Base-by-base conservation (phyloP, 2,888 invertebrate genomes). In the Clostera curtula region DNA sequence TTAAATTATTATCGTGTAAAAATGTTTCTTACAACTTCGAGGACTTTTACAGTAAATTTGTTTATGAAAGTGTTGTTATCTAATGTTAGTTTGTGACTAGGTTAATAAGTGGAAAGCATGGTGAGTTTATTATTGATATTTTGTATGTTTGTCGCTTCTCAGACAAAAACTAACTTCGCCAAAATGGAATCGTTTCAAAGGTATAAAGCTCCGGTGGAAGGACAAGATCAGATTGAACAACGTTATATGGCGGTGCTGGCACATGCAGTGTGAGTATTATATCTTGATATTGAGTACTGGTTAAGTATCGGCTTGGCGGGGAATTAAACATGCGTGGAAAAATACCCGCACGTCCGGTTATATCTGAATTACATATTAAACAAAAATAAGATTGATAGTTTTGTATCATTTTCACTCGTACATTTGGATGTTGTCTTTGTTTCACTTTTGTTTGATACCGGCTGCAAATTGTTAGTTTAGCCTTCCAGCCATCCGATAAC, bases 221-320 rank as follows among this genome's bases (percentile, higher is more conserved):
- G 98, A 99, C 87, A 97, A 99, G 85, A 98, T 99, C 63, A 90
- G 99, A 51, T 86, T 99, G 57, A 99, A 99, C 89, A 99, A 99
- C 83, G 97, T 99, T 52, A 99, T 99, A 64, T 99, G 99, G 99
- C 89, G 99, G 70, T 98, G 98, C 73, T 99, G 98, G 97, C 97
- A 98, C 77, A 95, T 98, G 93, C 99, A 99, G 77, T 99, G 95
- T 95, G 80, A 91, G 91, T 23, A 12, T 7, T 12, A 11, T 48
- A 27, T 22, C n/a, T 28, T 23, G 27, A 24, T 42, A 25, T 27
- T 85, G 38, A 35, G 38, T 13, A 1, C 1, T 10, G 3, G 4
- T 5, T 19, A 19, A 5, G 19, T 8, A 4, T 18, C n/a, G n/a
- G 1, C 3, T 18, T 19, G 6, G 10, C 8, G 18, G n/a, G n/a